Evolutionary conservation across 35 echinoderm and acorn worm species (phyloP).

Genomic region (Chiridota heheva): DNA sequence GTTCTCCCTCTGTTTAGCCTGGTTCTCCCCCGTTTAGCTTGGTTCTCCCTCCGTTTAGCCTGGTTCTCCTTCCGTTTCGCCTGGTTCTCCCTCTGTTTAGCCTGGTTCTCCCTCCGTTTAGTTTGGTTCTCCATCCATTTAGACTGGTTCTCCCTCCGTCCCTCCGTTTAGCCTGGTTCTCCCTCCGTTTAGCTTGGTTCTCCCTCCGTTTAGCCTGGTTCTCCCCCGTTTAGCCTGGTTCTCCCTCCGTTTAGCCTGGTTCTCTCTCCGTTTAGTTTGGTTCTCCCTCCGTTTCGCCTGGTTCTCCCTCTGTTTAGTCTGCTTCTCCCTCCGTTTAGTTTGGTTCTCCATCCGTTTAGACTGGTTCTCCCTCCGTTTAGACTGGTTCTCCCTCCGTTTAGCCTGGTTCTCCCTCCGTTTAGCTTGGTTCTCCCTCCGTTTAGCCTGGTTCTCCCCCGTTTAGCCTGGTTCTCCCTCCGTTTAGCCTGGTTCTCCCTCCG

Average conservation of each 20-base stretch:
- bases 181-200: background rate
- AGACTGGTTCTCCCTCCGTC: background rate
- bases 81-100: background rate
- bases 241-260: background rate
- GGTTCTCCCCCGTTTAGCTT: too few species aligned
- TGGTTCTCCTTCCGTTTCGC: background rate
- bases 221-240: background rate
- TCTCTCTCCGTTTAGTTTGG: background rate
- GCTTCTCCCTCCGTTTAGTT: background rate
- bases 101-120: background rate
- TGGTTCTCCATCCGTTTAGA: background rate
- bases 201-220: background rate
- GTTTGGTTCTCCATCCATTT: background rate
- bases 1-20: too few species aligned
- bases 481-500: background rate
- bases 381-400: background rate
- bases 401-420: background rate
- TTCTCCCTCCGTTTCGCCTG: background rate
- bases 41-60: background rate
- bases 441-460: background rate
- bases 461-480: background rate
- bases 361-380: background rate
- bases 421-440: background rate
- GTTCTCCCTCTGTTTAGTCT: background rate
- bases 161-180: background rate